phyloP scores from a whole-genome alignment of 2,113 vertebrate species.

The Aphyosemion australe region DNA sequence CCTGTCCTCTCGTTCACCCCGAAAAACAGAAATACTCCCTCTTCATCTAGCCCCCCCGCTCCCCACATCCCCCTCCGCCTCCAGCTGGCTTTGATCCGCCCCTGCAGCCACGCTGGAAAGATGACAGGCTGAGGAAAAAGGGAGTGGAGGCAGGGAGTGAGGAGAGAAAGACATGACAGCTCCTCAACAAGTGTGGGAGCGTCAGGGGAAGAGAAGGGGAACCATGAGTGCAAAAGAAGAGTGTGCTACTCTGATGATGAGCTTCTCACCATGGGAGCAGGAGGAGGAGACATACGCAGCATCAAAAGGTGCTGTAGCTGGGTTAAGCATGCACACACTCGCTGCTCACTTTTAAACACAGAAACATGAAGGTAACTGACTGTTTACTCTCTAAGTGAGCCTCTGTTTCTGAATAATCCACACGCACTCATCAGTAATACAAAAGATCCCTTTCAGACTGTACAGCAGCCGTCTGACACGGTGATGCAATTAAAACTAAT shows the following conservation, averaged over 20 bases:
- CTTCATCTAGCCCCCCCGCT: slow-evolving; percentile 44
- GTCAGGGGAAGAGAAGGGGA: slow-evolving; percentile 10
- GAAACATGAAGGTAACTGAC: slow-evolving; percentile 7
- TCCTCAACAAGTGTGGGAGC: slow-evolving; percentile 69
- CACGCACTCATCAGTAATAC: background rate
- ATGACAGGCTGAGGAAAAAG: slow-evolving; percentile 63
- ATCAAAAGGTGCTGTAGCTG: slow-evolving; percentile 46
- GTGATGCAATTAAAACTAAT: too few species aligned
- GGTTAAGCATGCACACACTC: slow-evolving; percentile 33
- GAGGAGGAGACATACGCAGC: slow-evolving; percentile 31
- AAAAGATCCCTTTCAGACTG: too few species aligned
- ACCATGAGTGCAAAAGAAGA: slow-evolving; percentile 16
- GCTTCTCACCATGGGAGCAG: slow-evolving; percentile 45
- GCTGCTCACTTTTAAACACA: slow-evolving; percentile 5
- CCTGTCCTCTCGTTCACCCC: slow-evolving; percentile 76
- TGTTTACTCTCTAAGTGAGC: slow-evolving; percentile 11
- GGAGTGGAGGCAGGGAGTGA: slow-evolving; percentile 25
- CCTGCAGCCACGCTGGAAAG: slow-evolving; percentile 71
- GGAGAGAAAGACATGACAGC: slow-evolving; percentile 69
- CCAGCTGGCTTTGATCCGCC: slow-evolving; percentile 72
- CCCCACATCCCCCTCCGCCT: slow-evolving; percentile 51
- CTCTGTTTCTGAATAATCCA: background rate
- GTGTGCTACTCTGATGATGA: slow-evolving; percentile 58
- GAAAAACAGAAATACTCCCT: slow-evolving; percentile 62
- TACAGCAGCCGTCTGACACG: too few species aligned